Percentiles rank a stretch among this genome's conserved stretches.
phyloP scores from a whole-genome alignment of 2,888 invertebrate genomes.

The Anthophora plumipes region DNA sequence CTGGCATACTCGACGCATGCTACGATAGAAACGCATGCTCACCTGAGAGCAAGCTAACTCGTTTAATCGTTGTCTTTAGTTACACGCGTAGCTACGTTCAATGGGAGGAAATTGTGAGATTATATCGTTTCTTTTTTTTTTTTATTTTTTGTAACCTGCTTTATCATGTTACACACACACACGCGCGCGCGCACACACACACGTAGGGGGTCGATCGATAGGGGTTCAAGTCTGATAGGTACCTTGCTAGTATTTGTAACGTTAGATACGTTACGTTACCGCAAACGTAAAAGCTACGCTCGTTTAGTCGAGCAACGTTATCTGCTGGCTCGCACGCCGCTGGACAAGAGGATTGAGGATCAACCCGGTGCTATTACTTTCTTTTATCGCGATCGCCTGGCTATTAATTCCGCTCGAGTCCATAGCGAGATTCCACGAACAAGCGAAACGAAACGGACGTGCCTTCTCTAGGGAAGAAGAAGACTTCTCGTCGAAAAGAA shows the following conservation, averaged over 20 bases:
- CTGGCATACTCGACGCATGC: too few relatives aligned
- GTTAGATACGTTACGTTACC: not conserved
- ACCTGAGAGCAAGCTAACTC: too few relatives aligned
- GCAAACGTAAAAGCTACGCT: slow-evolving; percentile 12
- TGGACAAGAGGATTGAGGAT: slow-evolving; percentile 43
- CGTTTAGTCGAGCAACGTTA: slow-evolving; percentile 37
- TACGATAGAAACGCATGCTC: too few relatives aligned
- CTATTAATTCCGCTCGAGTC: slow-evolving; percentile 34
- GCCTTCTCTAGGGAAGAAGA: not conserved
- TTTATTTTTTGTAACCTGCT: too few relatives aligned
- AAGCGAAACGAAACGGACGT: not conserved
- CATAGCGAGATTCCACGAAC: slow-evolving; percentile 3
- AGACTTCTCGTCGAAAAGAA: not conserved
- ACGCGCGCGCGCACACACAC: too few relatives aligned
- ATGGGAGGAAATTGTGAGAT: too few relatives aligned
- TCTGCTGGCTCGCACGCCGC: slow-evolving; percentile 40
- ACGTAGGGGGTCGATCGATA: slow-evolving; percentile 13
- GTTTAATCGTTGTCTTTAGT: too few relatives aligned
- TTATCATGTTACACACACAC: not conserved
- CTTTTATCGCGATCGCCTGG: slow-evolving; percentile 43
- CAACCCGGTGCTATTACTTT: slow-evolving; percentile 39
- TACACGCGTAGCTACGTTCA: too few relatives aligned
- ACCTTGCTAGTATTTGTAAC: slow-evolving; percentile 11
- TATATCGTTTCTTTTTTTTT: too few relatives aligned
- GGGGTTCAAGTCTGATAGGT: slow-evolving; percentile 12